These are phyloP conservation scores for Ceramica pisi DNA, from an alignment of 2,888 invertebrate species.

Conservation along the genomic window DNA sequence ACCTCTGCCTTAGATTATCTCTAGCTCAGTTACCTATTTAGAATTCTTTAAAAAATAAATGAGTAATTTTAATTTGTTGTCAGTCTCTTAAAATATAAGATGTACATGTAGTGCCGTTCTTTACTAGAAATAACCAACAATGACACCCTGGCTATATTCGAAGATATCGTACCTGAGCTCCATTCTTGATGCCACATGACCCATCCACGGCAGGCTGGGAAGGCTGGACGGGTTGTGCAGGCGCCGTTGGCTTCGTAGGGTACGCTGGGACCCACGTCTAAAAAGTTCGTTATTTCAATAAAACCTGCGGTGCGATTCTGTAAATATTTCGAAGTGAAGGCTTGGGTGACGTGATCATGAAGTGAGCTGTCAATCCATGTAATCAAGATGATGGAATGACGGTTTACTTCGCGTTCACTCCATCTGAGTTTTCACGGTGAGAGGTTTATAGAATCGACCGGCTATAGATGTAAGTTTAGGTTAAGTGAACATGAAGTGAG, in stretches of 20 bases:
- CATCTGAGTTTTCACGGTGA: no score
- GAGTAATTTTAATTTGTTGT: not conserved
- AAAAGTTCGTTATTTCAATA: slow-evolving; percentile 5
- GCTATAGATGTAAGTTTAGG: no score
- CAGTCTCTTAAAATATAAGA: not conserved
- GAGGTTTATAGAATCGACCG: no score
- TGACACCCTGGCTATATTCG: not conserved
- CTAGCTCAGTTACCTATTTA: not conserved
- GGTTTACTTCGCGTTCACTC: no score
- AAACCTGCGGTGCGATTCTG: not conserved
- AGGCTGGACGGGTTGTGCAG: slow-evolving; percentile 66
- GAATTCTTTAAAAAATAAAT: no score
- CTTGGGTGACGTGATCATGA: no score
- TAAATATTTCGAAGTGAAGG: no score
- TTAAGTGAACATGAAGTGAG: no score
- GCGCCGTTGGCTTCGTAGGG: slow-evolving; percentile 77
- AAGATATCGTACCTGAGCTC: slow-evolving; percentile 88
- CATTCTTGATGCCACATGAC: slow-evolving; percentile 95
- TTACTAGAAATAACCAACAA: not conserved
- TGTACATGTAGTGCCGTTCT: no score
- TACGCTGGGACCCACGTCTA: slow-evolving; percentile 89
- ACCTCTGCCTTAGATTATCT: not conserved
- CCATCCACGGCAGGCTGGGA: slow-evolving; percentile 79
- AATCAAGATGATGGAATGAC: no score
- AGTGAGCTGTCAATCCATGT: no score